These are phyloP conservation scores for Tenualosa thibaudeaui DNA, from an alignment of 2,797 vertebrate genomes.

Conservation along the genomic window DNA sequence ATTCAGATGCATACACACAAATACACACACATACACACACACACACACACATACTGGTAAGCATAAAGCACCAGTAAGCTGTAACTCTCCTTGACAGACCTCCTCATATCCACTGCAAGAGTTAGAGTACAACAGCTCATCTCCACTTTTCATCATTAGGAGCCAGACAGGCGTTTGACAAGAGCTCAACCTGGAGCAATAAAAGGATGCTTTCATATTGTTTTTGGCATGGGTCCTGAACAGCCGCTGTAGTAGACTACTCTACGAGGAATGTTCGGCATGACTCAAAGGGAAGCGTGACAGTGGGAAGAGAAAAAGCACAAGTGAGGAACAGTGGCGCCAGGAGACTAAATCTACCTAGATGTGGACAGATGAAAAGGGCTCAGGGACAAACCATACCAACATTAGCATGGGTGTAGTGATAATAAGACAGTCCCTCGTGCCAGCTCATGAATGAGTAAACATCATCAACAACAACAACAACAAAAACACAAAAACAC, in stretches of 20 bases:
- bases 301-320: not conserved
- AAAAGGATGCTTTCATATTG: not conserved
- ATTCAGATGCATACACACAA: not conserved
- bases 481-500: not conserved
- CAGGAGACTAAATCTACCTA: not conserved
- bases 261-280: not conserved
- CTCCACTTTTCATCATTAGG: slow-evolving; percentile 12
- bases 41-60: slow-evolving; percentile 37
- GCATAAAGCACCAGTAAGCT: not conserved
- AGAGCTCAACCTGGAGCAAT: slow-evolving; percentile 2
- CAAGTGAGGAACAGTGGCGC: not conserved
- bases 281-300: not conserved
- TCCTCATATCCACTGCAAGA: slow-evolving; percentile 24
- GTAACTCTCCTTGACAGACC: slow-evolving; percentile 44
- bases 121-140: not conserved
- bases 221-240: not conserved
- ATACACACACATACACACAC: slow-evolving; percentile 26
- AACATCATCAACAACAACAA: not conserved
- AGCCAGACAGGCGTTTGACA: not conserved
- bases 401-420: not conserved
- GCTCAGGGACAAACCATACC: not conserved
- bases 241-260: not conserved
- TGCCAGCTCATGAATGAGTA: not conserved
- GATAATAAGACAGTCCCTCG: not conserved
- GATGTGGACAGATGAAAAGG: not conserved